Evolutionary conservation across 2,888 invertebrate genomes (phyloP).

Genomic region (Tiliacea aurago): DNA sequence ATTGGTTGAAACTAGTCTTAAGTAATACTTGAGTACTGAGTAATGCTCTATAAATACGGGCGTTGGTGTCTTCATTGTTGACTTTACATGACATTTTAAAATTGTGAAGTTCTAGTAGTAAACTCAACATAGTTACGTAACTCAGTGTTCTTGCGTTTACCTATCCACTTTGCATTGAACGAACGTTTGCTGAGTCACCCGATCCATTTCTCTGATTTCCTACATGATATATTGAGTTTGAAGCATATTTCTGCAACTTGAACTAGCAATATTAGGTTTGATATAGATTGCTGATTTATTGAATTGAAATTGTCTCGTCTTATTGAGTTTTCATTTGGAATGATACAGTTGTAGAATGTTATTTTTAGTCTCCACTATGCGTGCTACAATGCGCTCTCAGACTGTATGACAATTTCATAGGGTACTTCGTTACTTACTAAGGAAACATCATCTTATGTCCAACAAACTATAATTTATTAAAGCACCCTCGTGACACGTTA

Average conservation of each 20-base stretch:
- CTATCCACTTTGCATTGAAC: slow-evolving; percentile 26
- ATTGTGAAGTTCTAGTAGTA: background rate
- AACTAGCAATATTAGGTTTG: slow-evolving; percentile 1
- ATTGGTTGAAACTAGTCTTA: no score
- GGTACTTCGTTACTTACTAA: background rate
- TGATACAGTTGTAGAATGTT: background rate
- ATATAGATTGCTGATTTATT: slow-evolving; percentile 20
- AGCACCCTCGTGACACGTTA: background rate
- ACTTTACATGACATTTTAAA: background rate
- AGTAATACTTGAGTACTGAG: no score
- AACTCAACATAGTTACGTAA: slow-evolving; percentile 16
- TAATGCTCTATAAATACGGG: no score
- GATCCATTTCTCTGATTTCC: slow-evolving; percentile 41
- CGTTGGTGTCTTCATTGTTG: background rate
- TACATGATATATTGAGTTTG: slow-evolving; percentile 24
- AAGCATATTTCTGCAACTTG: slow-evolving; percentile 21
- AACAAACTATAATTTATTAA: background rate
- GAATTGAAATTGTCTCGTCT: background rate
- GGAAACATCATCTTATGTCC: background rate
- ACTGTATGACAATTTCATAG: background rate
- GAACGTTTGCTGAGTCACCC: slow-evolving; percentile 27
- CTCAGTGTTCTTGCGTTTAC: slow-evolving; percentile 7
- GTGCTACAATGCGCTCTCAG: background rate
- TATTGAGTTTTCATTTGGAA: slow-evolving; percentile 6
- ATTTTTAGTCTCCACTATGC: background rate